Evolutionary conservation across 2,113 vertebrate species (phyloP), one percentile per base, ranked within the genome.

Genomic region (Merops nubicus): DNA sequence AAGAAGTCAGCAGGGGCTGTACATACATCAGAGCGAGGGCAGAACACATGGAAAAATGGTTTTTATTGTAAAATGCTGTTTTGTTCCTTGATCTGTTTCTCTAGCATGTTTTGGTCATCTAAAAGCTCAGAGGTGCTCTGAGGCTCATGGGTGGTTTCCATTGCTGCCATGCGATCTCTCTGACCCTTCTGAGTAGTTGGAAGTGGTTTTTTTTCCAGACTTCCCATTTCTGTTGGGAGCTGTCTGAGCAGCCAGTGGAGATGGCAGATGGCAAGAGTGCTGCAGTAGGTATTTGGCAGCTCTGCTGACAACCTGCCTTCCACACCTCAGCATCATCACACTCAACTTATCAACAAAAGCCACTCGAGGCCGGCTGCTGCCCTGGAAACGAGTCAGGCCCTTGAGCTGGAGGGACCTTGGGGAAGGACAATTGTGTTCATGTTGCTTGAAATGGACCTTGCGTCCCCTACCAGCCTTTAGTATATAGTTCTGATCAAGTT

Each of bases 11-110:
- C 48, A 56, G 69, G 74, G n/a, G 51, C 62, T 85, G 38, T 68
- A 43, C 11, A 0, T 43, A 5, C 56, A 12, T 56, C 48, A 70
- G 31, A 43, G 36, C 20, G 38, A 53, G 50, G 42, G 19, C 9
- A 22, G 65, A n/a, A 62, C 0, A 0, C 15, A 15, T 34, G 40
- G 48, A 28, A 60, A 56, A 87, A 65, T 2, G 20, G 6, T 11
- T 60, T 64, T 82, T 34, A 10, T 34, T 40, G 36, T 50, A 54
- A 79, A n/a, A 15, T 50, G 19, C 51, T 2, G 0, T 1, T 54
- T 54, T 57, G 16, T 38, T 79, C 40, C 57, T 63, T 40, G 9
- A 11, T 79, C 11, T 63, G 13, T 40, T 64, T 59, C 72, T 23
- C 31, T 12, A 36, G 64, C 2, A 0, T 69, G 4, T 88, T 89